Evolutionary conservation across 1,140 invertebrate species (phyloP).

Genomic region (Drosophila aff.): DNA sequence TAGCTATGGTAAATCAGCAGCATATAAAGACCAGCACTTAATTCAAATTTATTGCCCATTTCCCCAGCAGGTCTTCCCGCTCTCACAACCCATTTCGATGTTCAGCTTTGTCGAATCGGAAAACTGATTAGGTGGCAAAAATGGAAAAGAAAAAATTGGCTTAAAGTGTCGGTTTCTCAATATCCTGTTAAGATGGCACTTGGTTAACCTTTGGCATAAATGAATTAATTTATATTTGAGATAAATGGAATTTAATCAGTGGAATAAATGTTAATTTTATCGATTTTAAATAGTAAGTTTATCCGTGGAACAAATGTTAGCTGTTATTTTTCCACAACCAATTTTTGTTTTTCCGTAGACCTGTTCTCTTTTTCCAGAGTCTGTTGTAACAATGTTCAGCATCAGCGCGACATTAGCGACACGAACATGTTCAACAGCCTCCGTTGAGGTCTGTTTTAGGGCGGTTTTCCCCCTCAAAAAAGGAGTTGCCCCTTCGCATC

Average conservation of each 20-base stretch:
- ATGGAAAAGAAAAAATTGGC: not conserved
- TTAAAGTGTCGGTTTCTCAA: not conserved
- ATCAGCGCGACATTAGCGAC: constrained; percentile 34
- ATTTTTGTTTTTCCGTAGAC: not conserved
- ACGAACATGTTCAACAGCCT: constrained; percentile 35
- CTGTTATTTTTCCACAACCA: not conserved
- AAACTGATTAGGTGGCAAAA: constrained; percentile 48
- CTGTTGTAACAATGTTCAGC: constrained; percentile 15
- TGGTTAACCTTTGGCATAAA: not conserved
- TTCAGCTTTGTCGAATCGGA: constrained; percentile 13
- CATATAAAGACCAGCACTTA: constrained; percentile 34
- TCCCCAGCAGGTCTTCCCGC: not conserved
- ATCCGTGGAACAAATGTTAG: not conserved
- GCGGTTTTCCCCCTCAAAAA: not conserved
- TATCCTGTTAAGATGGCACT: not conserved
- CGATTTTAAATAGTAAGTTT: not conserved
- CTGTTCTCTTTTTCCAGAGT: not conserved
- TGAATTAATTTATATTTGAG: not conserved
- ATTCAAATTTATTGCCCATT: constrained; percentile 43
- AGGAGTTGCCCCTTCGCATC: constrained; percentile 24
- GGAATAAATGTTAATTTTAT: not conserved
- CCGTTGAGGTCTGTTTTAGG: not conserved
- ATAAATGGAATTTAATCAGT: too few species aligned
- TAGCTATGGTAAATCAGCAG: constrained; percentile 43
- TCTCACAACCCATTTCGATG: constrained; percentile 16